phyloP scores from a whole-genome alignment of 2,797 vertebrate genomes.

The Novumbra hubbsi region DNA sequence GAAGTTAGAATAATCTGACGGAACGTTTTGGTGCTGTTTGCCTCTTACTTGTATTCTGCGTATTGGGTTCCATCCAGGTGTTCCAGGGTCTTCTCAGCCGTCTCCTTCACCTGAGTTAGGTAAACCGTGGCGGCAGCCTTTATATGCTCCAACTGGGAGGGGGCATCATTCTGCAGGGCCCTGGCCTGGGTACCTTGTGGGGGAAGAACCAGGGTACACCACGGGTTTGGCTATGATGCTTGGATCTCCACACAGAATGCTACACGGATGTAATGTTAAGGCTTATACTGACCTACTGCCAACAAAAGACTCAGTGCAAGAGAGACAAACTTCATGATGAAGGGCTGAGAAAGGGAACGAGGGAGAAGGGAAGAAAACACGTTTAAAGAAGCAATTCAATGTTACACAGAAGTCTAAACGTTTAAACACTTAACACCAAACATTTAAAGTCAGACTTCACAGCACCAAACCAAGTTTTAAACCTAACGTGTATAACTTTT shows the following conservation, averaged over 20 bases:
- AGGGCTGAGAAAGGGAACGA: conserved; percentile 16
- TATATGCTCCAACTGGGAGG: conserved; percentile 64
- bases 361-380: not conserved
- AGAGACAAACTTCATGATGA: conserved; percentile 74
- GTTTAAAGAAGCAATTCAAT: not conserved
- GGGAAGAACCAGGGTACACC: not conserved
- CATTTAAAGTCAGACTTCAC: not conserved
- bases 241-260: not conserved
- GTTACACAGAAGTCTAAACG: not conserved
- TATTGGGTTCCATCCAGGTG: conserved; percentile 70
- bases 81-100: conserved; percentile 63
- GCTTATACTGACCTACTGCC: conserved; percentile 72
- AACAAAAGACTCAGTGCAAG: conserved; percentile 74
- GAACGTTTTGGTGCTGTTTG: not conserved
- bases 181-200: conserved; percentile 71
- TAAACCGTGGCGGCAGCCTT: conserved; percentile 70
- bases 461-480: no score
- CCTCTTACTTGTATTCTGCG: conserved; percentile 73
- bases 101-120: conserved; percentile 68
- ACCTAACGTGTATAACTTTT: not conserved
- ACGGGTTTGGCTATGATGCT: not conserved
- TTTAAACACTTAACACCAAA: not conserved
- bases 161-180: conserved; percentile 66
- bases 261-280: not conserved
- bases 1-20: not conserved